Percentiles rank a stretch among this genome's conserved stretches.
These are phyloP conservation scores for Chromoteleia sp. DNA, from an alignment of 2,888 invertebrate genomes.

Conservation along the genomic window DNA sequence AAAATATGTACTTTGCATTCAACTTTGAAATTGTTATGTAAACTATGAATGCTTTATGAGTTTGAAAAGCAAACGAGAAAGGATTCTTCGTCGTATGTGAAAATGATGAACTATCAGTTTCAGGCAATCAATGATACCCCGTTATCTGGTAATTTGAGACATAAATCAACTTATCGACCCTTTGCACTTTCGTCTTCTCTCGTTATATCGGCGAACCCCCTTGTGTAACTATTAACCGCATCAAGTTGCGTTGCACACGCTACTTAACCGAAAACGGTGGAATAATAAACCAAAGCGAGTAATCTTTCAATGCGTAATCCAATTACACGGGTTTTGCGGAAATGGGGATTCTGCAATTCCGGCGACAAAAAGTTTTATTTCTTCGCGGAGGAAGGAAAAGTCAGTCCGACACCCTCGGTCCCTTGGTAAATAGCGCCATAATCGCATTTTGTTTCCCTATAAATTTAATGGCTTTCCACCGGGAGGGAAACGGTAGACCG, in stretches of 20 bases:
- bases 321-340: slow-evolving; percentile 57
- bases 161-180: slow-evolving; percentile 64
- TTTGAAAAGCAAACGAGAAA: neutral
- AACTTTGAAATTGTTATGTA: too few relatives aligned
- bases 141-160: slow-evolving; percentile 18
- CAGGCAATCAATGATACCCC: slow-evolving; percentile 11
- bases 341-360: slow-evolving; percentile 46
- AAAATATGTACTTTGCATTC: too few relatives aligned
- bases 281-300: slow-evolving; percentile 47
- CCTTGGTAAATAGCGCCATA: slow-evolving; percentile 60
- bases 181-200: slow-evolving; percentile 48
- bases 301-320: slow-evolving; percentile 62
- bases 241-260: slow-evolving; percentile 54
- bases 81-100: slow-evolving; percentile 3
- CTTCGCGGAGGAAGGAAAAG: slow-evolving; percentile 35
- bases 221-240: slow-evolving; percentile 54
- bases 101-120: slow-evolving; percentile 28
- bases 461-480: slow-evolving; percentile 52
- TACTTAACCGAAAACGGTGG: slow-evolving; percentile 47
- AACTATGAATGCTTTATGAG: neutral
- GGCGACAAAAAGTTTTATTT: slow-evolving; percentile 54
- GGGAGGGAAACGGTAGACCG: slow-evolving; percentile 27
- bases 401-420: slow-evolving; percentile 52
- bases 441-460: slow-evolving; percentile 58
- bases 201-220: slow-evolving; percentile 23